Percentiles rank a stretch among this genome's conserved stretches.
Evolutionary conservation across 30 jellyfish, hydroid and myxozoan species (phyloP).

Genomic region (Nemopilema nomurai): DNA sequence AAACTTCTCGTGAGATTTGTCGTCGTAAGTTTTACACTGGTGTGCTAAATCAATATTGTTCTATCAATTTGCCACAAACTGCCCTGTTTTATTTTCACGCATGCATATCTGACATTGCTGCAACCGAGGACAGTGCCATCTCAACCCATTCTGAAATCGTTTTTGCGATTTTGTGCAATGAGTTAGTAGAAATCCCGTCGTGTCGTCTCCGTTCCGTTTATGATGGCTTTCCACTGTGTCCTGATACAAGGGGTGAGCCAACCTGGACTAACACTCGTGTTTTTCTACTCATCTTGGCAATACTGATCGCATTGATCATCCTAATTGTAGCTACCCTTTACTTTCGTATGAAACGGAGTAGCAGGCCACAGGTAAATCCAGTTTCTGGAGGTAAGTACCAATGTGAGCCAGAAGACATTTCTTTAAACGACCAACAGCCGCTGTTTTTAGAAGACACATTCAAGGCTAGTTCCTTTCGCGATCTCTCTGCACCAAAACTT

Average conservation of each 20-base stretch:
- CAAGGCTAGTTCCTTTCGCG: slow-evolving; percentile 44
- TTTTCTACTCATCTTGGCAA: slow-evolving; percentile 10
- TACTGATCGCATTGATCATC: slow-evolving; percentile 1
- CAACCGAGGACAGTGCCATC: slow-evolving; percentile 30
- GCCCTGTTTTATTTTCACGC: slow-evolving; percentile 58
- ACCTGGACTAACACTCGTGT: slow-evolving; percentile 19
- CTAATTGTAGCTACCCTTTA: slow-evolving; percentile 5
- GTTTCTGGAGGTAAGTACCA: slow-evolving; percentile 25
- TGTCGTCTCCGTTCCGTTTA: slow-evolving; percentile 43
- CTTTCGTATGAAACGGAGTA: slow-evolving; percentile 1
- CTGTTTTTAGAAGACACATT: slow-evolving; percentile 25
- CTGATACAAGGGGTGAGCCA: neutral
- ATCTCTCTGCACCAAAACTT: neutral
- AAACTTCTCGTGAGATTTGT: slow-evolving; percentile 23
- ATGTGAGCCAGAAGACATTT: neutral
- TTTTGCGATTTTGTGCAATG: slow-evolving; percentile 48
- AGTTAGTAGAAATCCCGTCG: slow-evolving; percentile 1
- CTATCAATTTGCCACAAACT: slow-evolving; percentile 40
- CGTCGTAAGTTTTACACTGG: slow-evolving; percentile 46
- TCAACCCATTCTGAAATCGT: slow-evolving; percentile 23
- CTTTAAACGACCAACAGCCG: slow-evolving; percentile 5
- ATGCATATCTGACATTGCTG: slow-evolving; percentile 64
- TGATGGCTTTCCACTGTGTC: slow-evolving; percentile 53
- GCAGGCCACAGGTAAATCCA: slow-evolving; percentile 10
- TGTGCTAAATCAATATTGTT: slow-evolving; percentile 31